phyloP scores from a whole-genome alignment of 1,140 invertebrate species.

The Argopecten irradians region DNA sequence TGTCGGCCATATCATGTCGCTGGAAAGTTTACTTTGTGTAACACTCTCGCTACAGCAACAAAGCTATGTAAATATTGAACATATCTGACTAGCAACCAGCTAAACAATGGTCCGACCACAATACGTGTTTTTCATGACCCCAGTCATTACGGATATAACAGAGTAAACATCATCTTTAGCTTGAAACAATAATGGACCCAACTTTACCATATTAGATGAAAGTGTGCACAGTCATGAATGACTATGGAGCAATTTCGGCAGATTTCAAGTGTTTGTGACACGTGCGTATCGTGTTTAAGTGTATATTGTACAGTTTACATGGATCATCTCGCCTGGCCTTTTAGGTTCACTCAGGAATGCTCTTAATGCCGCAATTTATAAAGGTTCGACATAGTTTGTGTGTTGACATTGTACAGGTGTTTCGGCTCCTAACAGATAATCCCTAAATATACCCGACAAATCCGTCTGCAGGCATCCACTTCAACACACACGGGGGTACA shows the following conservation, averaged over 20 bases:
- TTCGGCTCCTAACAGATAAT: not conserved
- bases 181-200: not conserved
- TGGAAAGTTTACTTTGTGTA: not conserved
- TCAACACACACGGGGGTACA: not conserved
- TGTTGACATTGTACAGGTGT: not conserved
- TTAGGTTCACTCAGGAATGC: not conserved
- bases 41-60: conserved; percentile 7
- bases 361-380: not conserved
- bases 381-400: not conserved
- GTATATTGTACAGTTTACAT: not conserved
- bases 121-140: conserved; percentile 2
- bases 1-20: not conserved
- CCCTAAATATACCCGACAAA: not conserved
- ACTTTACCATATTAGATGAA: not conserved
- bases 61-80: conserved; percentile 12
- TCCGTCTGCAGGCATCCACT: not conserved
- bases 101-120: not conserved
- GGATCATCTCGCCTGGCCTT: not conserved
- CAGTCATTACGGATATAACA: not conserved
- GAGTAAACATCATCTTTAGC: not conserved
- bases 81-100: not conserved
- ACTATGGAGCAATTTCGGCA: not conserved
- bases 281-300: not conserved
- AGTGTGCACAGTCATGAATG: not conserved
- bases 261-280: not conserved